Percentiles rank a stretch among this genome's conserved stretches.
phyloP scores from a whole-genome alignment of 2,888 invertebrate genomes.

The Melanchra persicariae region DNA sequence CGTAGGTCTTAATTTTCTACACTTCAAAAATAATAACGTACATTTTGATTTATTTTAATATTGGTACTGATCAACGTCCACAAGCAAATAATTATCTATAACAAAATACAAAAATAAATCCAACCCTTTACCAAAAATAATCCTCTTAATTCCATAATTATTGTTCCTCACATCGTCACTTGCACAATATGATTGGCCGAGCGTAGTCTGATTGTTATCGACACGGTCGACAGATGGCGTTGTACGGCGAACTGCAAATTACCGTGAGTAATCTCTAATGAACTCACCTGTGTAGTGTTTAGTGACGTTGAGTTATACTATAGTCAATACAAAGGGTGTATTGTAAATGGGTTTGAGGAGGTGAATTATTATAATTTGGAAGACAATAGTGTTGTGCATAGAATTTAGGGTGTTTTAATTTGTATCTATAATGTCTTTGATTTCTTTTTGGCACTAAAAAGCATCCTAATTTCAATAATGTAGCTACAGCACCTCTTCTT shows the following conservation, averaged over 20 bases:
- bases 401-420: background rate
- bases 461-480: no score
- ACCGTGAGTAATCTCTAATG: slow-evolving; percentile 87
- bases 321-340: slow-evolving; percentile 46
- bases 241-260: slow-evolving; percentile 74
- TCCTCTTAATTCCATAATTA: slow-evolving; percentile 51
- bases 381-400: background rate
- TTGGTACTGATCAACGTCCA: background rate
- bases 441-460: no score
- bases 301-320: slow-evolving; percentile 73
- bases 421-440: no score
- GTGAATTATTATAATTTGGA: slow-evolving; percentile 50
- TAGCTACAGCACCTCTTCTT: no score
- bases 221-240: slow-evolving; percentile 84
- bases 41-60: no score
- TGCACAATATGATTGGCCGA: slow-evolving; percentile 57
- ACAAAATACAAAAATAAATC: slow-evolving; percentile 39
- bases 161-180: slow-evolving; percentile 44
- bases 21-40: no score
- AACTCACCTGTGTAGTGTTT: slow-evolving; percentile 84
- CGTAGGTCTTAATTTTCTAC: no score
- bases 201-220: slow-evolving; percentile 75
- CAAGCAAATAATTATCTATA: background rate
- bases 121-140: slow-evolving; percentile 42
- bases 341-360: slow-evolving; percentile 32